Conservation (phyloP, 2,888 invertebrate genomes). For the Macropis europaea region DNA sequence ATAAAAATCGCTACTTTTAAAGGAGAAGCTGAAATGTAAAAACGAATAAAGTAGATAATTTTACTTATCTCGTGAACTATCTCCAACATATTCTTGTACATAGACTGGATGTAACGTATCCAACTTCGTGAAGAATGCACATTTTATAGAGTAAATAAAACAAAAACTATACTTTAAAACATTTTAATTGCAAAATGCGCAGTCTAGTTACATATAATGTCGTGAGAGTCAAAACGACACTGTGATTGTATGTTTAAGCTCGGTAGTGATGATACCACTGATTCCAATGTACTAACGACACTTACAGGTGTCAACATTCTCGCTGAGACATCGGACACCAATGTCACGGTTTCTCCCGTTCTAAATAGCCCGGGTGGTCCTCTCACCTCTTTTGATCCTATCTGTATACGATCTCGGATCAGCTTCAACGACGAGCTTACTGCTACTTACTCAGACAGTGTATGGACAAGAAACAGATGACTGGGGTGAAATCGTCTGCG, state of each 20-base stretch:
- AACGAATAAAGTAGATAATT: no score
- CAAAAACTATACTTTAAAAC: no score
- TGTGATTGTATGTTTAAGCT: neutral
- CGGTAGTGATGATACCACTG: constrained; percentile 1
- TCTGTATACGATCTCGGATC: constrained; percentile 64
- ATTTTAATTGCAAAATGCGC: no score
- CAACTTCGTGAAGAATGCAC: no score
- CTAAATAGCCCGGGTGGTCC: constrained; percentile 69
- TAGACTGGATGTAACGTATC: no score
- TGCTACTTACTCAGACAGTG: constrained; percentile 47
- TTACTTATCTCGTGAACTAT: no score
- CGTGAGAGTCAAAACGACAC: no score
- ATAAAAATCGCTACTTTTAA: no score
- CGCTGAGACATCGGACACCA: constrained; percentile 65
- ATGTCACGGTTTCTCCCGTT: constrained; percentile 50
- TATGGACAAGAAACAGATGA: constrained; percentile 47
- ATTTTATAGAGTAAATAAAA: no score
- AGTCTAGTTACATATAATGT: no score
- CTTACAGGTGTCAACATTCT: constrained; percentile 68
- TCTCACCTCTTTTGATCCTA: constrained; percentile 51
- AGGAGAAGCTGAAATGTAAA: no score
- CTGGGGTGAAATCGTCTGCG: constrained; percentile 53
- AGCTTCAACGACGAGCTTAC: constrained; percentile 52
- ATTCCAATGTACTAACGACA: constrained; percentile 31
- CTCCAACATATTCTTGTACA: no score